These are phyloP conservation scores for Lobophora halterata DNA, from an alignment of 2,888 invertebrate genomes.

Conservation along the genomic window DNA sequence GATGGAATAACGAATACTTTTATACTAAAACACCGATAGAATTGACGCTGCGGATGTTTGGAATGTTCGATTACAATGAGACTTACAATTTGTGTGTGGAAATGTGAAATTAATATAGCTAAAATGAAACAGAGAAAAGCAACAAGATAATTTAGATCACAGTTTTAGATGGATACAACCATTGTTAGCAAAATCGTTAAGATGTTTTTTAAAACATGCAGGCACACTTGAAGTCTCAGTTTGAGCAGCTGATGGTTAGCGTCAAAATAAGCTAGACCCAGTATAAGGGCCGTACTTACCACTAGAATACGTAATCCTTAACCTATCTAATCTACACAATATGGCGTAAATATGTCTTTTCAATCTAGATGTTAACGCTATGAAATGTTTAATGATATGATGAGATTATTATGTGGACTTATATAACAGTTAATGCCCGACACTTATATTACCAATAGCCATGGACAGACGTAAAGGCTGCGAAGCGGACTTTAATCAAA, in stretches of 20 bases:
- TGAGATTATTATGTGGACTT: conserved; percentile 53
- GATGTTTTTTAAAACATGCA: no score
- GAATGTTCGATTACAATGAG: conserved; percentile 6
- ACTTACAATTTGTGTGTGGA: conserved; percentile 3
- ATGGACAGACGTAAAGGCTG: conserved; percentile 32
- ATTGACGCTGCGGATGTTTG: background rate
- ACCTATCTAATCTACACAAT: conserved; percentile 55
- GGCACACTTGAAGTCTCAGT: background rate
- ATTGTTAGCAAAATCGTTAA: no score
- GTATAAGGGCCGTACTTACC: conserved; percentile 59
- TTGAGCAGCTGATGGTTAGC: conserved; percentile 15
- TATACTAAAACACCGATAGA: conserved; percentile 5
- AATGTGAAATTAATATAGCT: background rate
- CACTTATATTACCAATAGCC: conserved; percentile 34
- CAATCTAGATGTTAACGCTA: conserved; percentile 68
- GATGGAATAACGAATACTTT: conserved; percentile 2
- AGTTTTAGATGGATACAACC: no score
- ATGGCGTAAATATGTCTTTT: conserved; percentile 64
- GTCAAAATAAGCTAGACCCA: conserved; percentile 41
- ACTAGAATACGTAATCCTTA: conserved; percentile 51
- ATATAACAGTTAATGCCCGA: conserved; percentile 31
- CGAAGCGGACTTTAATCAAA: background rate
- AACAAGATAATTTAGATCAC: no score
- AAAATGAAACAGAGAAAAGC: no score
- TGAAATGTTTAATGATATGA: conserved; percentile 78